phyloP scores from a whole-genome alignment of 2,113 vertebrate species.

The Pluvianellus socialis region DNA sequence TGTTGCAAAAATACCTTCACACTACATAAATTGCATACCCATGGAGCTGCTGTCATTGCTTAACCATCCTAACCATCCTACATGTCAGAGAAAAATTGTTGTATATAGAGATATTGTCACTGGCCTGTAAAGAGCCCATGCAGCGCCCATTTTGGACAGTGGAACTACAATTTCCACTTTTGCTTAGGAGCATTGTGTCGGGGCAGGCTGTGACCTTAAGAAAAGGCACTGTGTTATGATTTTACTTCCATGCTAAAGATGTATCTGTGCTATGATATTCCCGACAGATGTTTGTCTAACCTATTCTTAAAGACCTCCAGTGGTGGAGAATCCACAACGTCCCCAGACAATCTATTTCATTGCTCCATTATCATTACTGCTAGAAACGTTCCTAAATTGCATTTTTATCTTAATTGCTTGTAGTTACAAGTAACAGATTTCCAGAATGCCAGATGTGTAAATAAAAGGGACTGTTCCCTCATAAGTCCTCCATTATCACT shows the following conservation, averaged over 20 bases:
- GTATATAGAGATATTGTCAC: background rate
- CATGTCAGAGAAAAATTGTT: background rate
- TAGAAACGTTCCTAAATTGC: slow-evolving; percentile 13
- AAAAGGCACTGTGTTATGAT: background rate
- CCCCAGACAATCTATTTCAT: slow-evolving; percentile 42
- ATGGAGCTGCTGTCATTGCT: background rate
- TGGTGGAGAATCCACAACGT: slow-evolving; percentile 14
- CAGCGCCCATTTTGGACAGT: background rate
- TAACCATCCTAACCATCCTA: background rate
- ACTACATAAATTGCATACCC: background rate
- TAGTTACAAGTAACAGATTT: background rate
- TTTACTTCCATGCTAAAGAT: background rate
- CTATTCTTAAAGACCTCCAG: slow-evolving; percentile 29
- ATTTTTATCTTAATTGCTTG: slow-evolving; percentile 26
- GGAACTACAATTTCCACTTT: background rate
- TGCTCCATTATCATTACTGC: slow-evolving; percentile 38
- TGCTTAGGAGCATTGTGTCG: background rate
- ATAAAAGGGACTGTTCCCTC: background rate
- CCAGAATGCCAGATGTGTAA: background rate
- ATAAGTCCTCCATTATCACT: background rate
- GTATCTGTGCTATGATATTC: background rate
- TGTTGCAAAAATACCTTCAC: background rate
- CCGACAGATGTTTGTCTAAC: slow-evolving; percentile 27
- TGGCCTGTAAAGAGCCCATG: background rate
- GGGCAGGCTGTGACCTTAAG: background rate